A percentile compares a stretch with the other conserved stretches of the same genome.
phyloP scores from a whole-genome alignment of 2,797 vertebrate genomes.

The Syngnathus acus region DNA sequence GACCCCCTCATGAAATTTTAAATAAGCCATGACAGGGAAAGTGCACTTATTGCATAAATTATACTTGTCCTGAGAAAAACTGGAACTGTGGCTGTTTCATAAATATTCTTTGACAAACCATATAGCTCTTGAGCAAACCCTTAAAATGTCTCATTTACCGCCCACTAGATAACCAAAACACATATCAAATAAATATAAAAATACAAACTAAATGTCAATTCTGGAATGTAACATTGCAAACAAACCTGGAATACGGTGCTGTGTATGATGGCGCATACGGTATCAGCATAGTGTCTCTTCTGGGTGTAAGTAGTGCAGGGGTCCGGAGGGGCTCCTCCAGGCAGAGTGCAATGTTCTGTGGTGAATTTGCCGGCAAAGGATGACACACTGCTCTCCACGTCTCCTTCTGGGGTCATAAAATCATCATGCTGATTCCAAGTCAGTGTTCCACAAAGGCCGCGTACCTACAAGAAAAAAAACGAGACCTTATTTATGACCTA shows the following conservation, averaged over 20 bases:
- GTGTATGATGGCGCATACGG: constrained; percentile 70
- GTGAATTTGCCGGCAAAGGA: constrained; percentile 77
- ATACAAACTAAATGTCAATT: background rate
- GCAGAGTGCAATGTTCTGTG: constrained; percentile 52
- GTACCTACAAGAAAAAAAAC: constrained; percentile 68
- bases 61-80: no score
- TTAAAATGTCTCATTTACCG: no score
- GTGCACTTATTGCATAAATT: no score
- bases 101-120: no score
- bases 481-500: no score
- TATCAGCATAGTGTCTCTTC: constrained; percentile 64
- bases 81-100: no score
- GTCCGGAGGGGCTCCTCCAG: constrained; percentile 25
- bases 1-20: background rate
- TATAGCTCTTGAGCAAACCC: no score
- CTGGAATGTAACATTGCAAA: background rate
- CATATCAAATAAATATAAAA: no score
- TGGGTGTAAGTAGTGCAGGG: constrained; percentile 73
- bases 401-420: constrained; percentile 82
- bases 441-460: constrained; percentile 85
- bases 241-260: constrained; percentile 76
- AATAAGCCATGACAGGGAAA: background rate
- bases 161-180: no score
- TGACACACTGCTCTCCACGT: constrained; percentile 71
- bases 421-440: constrained; percentile 86